Base-by-base conservation (phyloP, 2,888 invertebrate genomes). In the Erpobdella octoculata region DNA sequence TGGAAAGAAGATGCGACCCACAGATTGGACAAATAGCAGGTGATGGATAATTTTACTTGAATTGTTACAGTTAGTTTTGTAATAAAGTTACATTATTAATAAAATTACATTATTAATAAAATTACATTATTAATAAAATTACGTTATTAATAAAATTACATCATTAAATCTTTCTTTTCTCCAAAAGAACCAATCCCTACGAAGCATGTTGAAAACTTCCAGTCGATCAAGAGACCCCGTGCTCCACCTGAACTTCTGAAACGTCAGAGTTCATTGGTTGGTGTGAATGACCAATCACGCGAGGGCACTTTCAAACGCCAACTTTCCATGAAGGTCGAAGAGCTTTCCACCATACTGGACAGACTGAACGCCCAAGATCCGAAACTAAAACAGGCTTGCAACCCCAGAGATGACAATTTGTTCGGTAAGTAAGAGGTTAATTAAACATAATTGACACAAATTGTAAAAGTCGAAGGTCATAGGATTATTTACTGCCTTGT, bases 171-270 rank as follows among this genome's bases (percentile, higher is more conserved):
- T 5, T 62, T 59, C 6, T 18, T 2, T 28, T 5, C 21, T 9
- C 28, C 6, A n/a, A 59, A 79, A 83, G 85, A 85, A 69, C 85
- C 85, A 38, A 83, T 85, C 5, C 84, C 85, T 15, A 80, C 82
- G 59, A 81, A 81, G 74, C 79, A 79, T 75, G 87, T 89, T 3
- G 88, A 89, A 81, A 94, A 94, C 85, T 94, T 84, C 3, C 81
- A 79, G 75, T 81, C 83, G 41, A 83, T 84, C 9, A 79, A 84
- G 76, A 78, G 85, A 70, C 97, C 97, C 1, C 93, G 93, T 81
- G 95, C 96, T 73, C 94, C 96, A 53, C 91, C 91, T 38, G 90
- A 91, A 76, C 89, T 97, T 88, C 86, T 98, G 71, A 91, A 95
- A 83, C 87, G 97, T 36, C 96, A 97, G 85, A 93, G 93, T 76